Percentiles rank a stretch among this genome's conserved stretches.
phyloP scores from a whole-genome alignment of 2,113 vertebrate genomes.

The Dendropsophus ebraccatus region DNA sequence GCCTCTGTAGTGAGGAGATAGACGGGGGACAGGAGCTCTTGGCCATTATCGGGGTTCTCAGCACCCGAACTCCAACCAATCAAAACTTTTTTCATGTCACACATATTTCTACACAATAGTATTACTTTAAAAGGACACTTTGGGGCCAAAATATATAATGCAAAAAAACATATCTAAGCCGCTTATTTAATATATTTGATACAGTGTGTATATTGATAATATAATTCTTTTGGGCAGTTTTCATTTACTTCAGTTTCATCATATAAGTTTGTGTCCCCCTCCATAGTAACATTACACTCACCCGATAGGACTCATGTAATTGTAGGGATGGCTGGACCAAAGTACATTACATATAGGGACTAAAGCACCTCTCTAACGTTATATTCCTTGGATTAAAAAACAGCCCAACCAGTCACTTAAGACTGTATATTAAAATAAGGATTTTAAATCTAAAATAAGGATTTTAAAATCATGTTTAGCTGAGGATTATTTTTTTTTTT shows the following conservation, averaged over 20 bases:
- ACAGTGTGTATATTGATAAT: slow-evolving; percentile 38
- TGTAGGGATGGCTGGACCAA: slow-evolving; percentile 7
- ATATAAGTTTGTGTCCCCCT: neutral
- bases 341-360: slow-evolving; percentile 18
- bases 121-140: too few species aligned
- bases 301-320: neutral
- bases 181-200: slow-evolving; percentile 56
- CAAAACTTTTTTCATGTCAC: too few species aligned
- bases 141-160: neutral
- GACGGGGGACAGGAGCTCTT: too few species aligned
- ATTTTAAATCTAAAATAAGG: too few species aligned
- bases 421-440: too few species aligned
- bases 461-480: too few species aligned
- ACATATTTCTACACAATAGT: too few species aligned
- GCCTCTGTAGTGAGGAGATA: too few species aligned
- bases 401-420: too few species aligned
- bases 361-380: neutral
- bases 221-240: neutral
- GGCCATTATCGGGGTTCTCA: too few species aligned
- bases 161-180: slow-evolving; percentile 43
- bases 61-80: too few species aligned
- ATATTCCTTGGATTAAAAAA: neutral
- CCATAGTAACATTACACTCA: neutral
- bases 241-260: neutral
- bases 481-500: too few species aligned